Evolutionary conservation across 2,888 invertebrate species (phyloP), one percentile per base, ranked within the genome.

Genomic region (Leucoma salicis): DNA sequence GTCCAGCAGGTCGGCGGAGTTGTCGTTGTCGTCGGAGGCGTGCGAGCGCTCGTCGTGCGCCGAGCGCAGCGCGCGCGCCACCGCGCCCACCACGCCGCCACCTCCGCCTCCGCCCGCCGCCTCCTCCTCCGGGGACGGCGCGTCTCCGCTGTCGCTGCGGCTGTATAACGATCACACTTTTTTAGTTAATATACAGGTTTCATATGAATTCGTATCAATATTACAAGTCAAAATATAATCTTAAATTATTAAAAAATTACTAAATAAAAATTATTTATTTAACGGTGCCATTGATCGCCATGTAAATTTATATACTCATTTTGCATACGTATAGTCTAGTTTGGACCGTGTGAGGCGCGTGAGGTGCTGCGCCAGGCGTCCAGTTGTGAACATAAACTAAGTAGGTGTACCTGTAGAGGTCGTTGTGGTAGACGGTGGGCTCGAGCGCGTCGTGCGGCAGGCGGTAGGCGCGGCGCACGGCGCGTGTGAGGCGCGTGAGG

Each of bases 371-470:
- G n/a, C n/a, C n/a, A n/a, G n/a, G n/a, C n/a, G n/a, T n/a, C n/a
- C n/a, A n/a, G n/a, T n/a, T n/a, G n/a, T n/a, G n/a, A n/a, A n/a
- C n/a, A n/a, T n/a, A n/a, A n/a, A n/a, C n/a, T n/a, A n/a, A n/a
- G n/a, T n/a, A n/a, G n/a, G n/a, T n/a, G n/a, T 11, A 44, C 44
- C 44, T 44, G 39, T 44, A 45, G n/a, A 44, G 31, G 74, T 95
- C 95, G 63, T 95, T 95, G 70, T 95, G 94, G 75, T 93, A 95
- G 58, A 95, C 93, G 47, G 93, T 92, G 67, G 95, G 95, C 86
- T 95, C 94, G 37, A 95, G 82, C 74, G 94, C 94, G 70, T 93
- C 93, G 51, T 92, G 92, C 5, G 95, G 95, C 72, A 96, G 94
- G 61, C 90, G 91, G 76, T 95, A 95, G 7, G 95, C 93, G 93